Evolutionary conservation across 2,888 invertebrate species (phyloP).

Genomic region (Masnerella sp.): DNA sequence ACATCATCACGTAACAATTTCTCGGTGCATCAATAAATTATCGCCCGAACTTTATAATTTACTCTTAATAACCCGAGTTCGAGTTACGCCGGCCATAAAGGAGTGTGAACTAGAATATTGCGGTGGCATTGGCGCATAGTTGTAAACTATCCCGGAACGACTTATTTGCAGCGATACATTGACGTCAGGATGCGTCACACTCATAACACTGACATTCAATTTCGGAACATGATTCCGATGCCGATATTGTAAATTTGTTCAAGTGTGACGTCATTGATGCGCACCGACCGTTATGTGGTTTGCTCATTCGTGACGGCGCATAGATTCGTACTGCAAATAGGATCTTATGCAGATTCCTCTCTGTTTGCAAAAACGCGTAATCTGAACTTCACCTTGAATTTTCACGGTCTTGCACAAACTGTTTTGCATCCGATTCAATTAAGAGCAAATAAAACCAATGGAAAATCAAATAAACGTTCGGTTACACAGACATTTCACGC

Average conservation of each 20-base stretch:
- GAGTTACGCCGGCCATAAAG: constrained; percentile 19
- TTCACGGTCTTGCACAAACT: constrained; percentile 28
- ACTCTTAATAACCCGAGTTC: constrained; percentile 23
- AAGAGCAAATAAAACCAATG: background rate
- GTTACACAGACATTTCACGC: background rate
- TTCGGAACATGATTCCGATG: constrained; percentile 48
- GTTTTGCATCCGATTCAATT: constrained; percentile 21
- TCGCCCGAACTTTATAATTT: constrained; percentile 31
- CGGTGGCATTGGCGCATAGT: constrained; percentile 1
- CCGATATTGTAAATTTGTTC: constrained; percentile 53
- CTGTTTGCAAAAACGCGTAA: constrained; percentile 30
- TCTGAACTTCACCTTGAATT: constrained; percentile 39
- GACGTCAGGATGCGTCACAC: constrained; percentile 48
- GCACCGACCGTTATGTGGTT: constrained; percentile 50
- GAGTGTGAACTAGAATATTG: constrained; percentile 25
- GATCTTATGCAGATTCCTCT: constrained; percentile 42
- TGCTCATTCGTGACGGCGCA: constrained; percentile 49
- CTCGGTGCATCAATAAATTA: constrained; percentile 10
- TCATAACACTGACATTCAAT: constrained; percentile 54
- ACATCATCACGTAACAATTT: constrained; percentile 11
- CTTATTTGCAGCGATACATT: constrained; percentile 34
- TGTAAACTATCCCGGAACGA: constrained; percentile 30
- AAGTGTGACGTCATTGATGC: constrained; percentile 51
- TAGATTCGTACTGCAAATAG: constrained; percentile 49
- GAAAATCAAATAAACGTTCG: background rate